Conservation (phyloP, 2,797 vertebrate species). For the Pangasius djambal region DNA sequence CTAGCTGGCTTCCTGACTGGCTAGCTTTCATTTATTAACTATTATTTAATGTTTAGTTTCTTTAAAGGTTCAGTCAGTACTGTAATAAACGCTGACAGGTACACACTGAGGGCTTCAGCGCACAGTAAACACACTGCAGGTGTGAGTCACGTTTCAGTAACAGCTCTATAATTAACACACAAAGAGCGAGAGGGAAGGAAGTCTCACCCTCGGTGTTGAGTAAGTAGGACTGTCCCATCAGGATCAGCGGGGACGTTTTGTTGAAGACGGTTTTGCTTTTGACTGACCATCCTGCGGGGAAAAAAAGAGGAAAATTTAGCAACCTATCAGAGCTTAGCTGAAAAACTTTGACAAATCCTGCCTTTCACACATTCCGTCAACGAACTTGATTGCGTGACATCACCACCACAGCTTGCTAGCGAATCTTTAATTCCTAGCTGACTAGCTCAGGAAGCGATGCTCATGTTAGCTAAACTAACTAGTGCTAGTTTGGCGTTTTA, state of each 20-base stretch:
- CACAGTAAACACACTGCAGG: not conserved
- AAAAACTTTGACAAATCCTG: not conserved
- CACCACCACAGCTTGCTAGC: not conserved
- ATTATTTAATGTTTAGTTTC: not conserved
- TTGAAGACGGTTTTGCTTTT: conserved; percentile 89
- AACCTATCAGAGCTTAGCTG: not conserved
- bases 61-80: not conserved
- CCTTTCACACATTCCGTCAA: not conserved
- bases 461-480: not conserved
- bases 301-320: not conserved
- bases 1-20: not conserved
- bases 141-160: not conserved
- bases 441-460: not conserved
- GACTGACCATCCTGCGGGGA: conserved; percentile 85
- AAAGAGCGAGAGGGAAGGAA: no score
- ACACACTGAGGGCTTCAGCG: not conserved
- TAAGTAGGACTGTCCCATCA: conserved; percentile 82
- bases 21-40: not conserved
- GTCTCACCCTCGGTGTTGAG: conserved; percentile 83
- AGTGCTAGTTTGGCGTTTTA: not conserved
- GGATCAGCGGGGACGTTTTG: conserved; percentile 80
- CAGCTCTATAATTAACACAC: not conserved
- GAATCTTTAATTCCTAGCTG: not conserved
- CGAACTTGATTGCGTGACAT: no score
- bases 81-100: not conserved